Evolutionary conservation across 37 sponge, comb jelly and placozoan genomes (phyloP).

Genomic region (Chondrosia reniformis): DNA sequence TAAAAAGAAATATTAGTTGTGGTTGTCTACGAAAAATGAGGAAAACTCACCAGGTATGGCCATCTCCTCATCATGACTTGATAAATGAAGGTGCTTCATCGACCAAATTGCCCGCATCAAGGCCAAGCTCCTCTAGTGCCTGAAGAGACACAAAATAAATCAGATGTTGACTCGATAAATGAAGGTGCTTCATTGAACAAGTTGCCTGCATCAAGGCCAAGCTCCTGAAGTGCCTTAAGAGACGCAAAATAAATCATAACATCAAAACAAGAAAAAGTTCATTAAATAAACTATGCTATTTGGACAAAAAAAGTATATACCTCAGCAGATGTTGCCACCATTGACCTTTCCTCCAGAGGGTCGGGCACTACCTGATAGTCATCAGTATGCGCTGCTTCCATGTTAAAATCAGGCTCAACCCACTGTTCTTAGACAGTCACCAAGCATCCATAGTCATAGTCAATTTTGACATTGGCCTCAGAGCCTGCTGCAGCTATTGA

Average conservation of each 20-base stretch:
- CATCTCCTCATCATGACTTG: not conserved
- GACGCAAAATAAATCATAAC: not conserved
- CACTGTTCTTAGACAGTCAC: constrained; percentile 37
- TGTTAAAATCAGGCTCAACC: constrained; percentile 14
- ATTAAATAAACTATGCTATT: not conserved
- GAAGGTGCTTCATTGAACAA: constrained; percentile 24
- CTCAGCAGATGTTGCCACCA: constrained; percentile 43
- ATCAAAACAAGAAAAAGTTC: not conserved
- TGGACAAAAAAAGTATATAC: constrained; percentile 3
- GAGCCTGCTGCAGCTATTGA: constrained; percentile 41
- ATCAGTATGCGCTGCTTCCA: constrained; percentile 14
- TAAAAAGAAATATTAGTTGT: not conserved
- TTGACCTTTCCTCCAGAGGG: constrained; percentile 37
- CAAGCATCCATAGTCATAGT: constrained; percentile 41
- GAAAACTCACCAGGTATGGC: constrained; percentile 4
- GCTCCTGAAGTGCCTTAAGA: constrained; percentile 38
- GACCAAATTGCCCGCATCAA: not conserved
- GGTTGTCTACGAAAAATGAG: not conserved
- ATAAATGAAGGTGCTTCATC: not conserved
- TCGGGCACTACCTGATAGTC: constrained; percentile 19
- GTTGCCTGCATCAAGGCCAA: constrained; percentile 36
- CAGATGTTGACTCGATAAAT: not conserved
- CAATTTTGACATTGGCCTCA: constrained; percentile 38
- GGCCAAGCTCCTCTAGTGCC: not conserved
- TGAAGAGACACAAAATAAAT: not conserved